phyloP scores from a whole-genome alignment of 2,888 invertebrate genomes.

The Drosophila borealis region DNA sequence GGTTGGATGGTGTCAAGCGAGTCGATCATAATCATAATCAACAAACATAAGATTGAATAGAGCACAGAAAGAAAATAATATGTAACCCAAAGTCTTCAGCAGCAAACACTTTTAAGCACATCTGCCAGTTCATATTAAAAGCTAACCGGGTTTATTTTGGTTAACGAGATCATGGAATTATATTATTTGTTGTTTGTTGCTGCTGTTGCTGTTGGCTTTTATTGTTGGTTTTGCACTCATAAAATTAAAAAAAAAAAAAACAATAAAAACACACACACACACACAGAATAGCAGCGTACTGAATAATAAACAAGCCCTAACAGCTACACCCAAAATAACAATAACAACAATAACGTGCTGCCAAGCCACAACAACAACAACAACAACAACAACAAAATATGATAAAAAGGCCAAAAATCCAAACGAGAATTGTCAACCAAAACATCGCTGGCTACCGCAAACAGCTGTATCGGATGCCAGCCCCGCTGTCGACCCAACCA shows the following conservation, averaged over 20 bases:
- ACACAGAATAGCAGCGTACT: slow-evolving; percentile 53
- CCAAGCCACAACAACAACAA: slow-evolving; percentile 8
- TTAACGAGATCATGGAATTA: slow-evolving; percentile 73
- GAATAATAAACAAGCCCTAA: slow-evolving; percentile 70
- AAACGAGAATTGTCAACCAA: slow-evolving; percentile 74
- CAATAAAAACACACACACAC: background rate
- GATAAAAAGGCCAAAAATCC: slow-evolving; percentile 71
- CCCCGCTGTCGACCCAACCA: slow-evolving; percentile 27
- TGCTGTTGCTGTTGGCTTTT: slow-evolving; percentile 24
- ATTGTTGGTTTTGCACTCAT: slow-evolving; percentile 42
- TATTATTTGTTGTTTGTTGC: slow-evolving; percentile 49
- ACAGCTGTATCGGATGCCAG: slow-evolving; percentile 72
- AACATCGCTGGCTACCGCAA: slow-evolving; percentile 75
- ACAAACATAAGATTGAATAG: background rate
- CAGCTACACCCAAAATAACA: slow-evolving; percentile 18
- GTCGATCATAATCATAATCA: slow-evolving; percentile 25
- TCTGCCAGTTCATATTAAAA: background rate
- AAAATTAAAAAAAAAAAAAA: slow-evolving; percentile 29
- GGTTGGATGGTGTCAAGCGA: slow-evolving; percentile 44
- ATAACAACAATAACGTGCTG: too few species aligned
- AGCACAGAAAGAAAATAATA: background rate
- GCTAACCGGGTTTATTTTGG: slow-evolving; percentile 14
- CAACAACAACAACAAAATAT: slow-evolving; percentile 41
- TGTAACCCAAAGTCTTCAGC: background rate
- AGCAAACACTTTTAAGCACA: slow-evolving; percentile 3